Evolutionary conservation across 2,888 invertebrate genomes (phyloP), one percentile per base, ranked within the genome.

Genomic region (Lasioglossum calceatum): DNA sequence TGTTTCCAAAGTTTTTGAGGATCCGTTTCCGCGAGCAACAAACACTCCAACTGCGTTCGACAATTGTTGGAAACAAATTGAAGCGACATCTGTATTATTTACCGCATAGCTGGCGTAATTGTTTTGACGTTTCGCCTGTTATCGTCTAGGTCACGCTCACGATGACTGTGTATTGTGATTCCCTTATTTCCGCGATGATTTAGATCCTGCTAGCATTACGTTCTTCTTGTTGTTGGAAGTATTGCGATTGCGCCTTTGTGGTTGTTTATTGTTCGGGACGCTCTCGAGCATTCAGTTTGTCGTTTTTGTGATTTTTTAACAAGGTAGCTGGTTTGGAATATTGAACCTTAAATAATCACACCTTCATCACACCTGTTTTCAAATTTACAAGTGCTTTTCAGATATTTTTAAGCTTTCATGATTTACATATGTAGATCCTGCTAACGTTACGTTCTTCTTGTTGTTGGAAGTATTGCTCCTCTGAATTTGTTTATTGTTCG

Each of bases 61-160:
- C 39, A 73, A 39, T 70, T 19, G 4, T 7, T n/a, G 58, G 61
- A 87, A 81, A 81, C 58, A 76, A 83, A 67, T 76, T 42, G 61
- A 76, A 77, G 74, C 81, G 86, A 84, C 87, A 87, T 86, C 86
- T 86, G 14, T 36, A 79, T 7, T 54, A 50, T 79, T 71, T 71
- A 47, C 19, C 5, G 44, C 5, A 64, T 36, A 64, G 8, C 58
- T 58, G n/a, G n/a, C 58, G 1, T 27, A 74, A 79, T 64, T 80
- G 61, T 75, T 77, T 64, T 70, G 67, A 58, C 32, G 27, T 73
- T 81, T 27, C 44, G 32, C 7, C 32, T 32, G 19, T 5, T 54
- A 79, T 39, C 32, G 42, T 54, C 27, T 32, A 81, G 32, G 61
- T 70, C 58, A 44, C 14, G 61, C 42, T 42, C 10, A 67, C 50